Conservation (phyloP, 2,888 invertebrate genomes). For the Pyrgus malvae region DNA sequence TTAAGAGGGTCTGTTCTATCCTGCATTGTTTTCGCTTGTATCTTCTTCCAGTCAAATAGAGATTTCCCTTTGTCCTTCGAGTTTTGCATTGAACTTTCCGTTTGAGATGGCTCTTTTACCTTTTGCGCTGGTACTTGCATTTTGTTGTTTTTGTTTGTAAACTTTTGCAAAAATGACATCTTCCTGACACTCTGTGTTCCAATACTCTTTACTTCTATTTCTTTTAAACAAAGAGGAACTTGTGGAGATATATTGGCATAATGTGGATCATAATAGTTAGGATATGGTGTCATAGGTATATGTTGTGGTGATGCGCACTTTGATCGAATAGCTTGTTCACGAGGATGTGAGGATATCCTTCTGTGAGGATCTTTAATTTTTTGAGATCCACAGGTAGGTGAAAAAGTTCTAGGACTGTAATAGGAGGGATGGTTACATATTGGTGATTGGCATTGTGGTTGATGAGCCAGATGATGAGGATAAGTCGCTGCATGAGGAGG, state of each 20-base stretch:
- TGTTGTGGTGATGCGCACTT: constrained; percentile 25
- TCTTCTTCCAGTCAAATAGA: constrained; percentile 54
- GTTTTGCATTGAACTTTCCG: constrained; percentile 6
- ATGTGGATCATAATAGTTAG: constrained; percentile 30
- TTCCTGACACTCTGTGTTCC: constrained; percentile 68
- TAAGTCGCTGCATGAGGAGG: constrained; percentile 42
- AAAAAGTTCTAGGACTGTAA: constrained; percentile 35
- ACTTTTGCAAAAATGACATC: constrained; percentile 55
- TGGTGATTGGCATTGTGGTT: constrained; percentile 11
- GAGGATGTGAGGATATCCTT: constrained; percentile 29
- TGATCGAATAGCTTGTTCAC: constrained; percentile 21
- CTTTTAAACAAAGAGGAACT: constrained; percentile 64
- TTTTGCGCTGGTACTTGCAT: constrained; percentile 38
- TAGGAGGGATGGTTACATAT: constrained; percentile 29
- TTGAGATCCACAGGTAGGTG: constrained; percentile 9
- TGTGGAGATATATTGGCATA: constrained; percentile 45
- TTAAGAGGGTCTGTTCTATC: constrained; percentile 42
- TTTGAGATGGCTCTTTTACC: constrained; percentile 8
- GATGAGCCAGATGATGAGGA: not conserved
- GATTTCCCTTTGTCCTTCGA: not conserved
- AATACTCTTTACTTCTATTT: constrained; percentile 70
- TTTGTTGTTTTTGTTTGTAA: constrained; percentile 55
- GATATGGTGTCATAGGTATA: constrained; percentile 13
- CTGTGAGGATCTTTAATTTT: constrained; percentile 28
- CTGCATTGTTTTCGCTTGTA: constrained; percentile 48